Base-by-base conservation (phyloP, 2,113 vertebrate species). In the Pantherophis guttatus region DNA sequence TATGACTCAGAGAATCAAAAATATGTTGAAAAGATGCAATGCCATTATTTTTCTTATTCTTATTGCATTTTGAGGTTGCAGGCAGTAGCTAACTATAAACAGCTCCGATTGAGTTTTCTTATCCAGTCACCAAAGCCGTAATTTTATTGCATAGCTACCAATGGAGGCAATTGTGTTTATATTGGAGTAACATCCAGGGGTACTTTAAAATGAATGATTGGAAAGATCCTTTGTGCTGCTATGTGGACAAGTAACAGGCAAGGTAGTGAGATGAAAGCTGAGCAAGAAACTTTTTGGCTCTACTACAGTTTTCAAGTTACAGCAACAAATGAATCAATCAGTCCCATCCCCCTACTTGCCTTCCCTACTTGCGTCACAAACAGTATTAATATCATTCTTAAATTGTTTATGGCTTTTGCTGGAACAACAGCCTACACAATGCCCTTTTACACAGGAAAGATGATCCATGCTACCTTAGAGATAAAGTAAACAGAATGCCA, bases 391-490 rank as follows among this genome's bases (percentile, higher is more conserved):
- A 87, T 90, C 59, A 81, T 87, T 87, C 58, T 87, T 59, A 54
- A 57, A 87, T 13, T 0, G 0, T 87, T 86, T 15, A 8, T 21
- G 89, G 89, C 92, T 95, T 94, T 93, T 93, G 94, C 93, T 93
- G 90, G 92, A 93, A 93, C 94, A 58, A 52, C 0, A 10, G 86
- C 89, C 92, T 88, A 86, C 70, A 88, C 55, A 81, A 52, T 62
- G 70, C 93, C 93, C 44, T 62, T 93, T 93, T 59, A 55, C 58
- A 50, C 65, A 81, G 93, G 81, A 92, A 93, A 26, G 26, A 91
- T 62, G 91, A 91, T 57, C 94, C 13, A 0, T 29, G 87, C 93
- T 95, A 88, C 93, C 93, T 95, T 17, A 91, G 94, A 92, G 94
- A 93, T 85, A 94, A 92, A 95, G 91, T 90, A 94, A 94, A 94